These are phyloP conservation scores for Ctenosaura bakeri DNA, from an alignment of 2,797 vertebrate species.

Conservation along the genomic window DNA sequence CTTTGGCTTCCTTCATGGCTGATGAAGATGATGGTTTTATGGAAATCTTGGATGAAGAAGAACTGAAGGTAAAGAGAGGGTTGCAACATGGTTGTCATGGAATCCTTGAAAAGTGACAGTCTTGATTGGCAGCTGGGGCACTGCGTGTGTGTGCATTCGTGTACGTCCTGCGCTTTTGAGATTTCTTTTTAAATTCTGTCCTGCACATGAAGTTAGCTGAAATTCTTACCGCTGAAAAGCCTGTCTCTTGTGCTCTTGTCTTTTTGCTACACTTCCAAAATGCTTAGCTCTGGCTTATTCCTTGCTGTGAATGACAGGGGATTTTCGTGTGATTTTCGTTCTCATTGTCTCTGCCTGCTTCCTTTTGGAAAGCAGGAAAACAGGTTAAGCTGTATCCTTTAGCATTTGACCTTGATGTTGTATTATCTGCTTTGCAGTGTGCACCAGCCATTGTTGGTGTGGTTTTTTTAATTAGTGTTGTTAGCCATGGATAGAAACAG, in stretches of 20 bases:
- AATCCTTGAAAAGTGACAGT: fast-evolving
- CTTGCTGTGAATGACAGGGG: not conserved
- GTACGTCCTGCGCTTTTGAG: too few species aligned
- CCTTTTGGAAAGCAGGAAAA: not conserved
- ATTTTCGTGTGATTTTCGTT: too few species aligned
- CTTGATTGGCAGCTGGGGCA: too few species aligned
- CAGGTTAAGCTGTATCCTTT: not conserved
- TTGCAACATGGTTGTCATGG: fast-evolving
- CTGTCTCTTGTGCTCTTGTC: not conserved
- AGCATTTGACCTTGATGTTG: too few species aligned
- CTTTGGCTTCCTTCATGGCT: conserved; percentile 75
- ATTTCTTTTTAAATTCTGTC: too few species aligned
- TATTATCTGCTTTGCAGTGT: not conserved
- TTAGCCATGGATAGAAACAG: not conserved
- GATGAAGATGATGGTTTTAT: conserved; percentile 89
- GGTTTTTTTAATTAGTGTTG: not conserved
- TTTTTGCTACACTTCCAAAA: not conserved
- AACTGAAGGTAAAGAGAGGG: conserved; percentile 76
- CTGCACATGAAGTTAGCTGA: not conserved
- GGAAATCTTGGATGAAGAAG: conserved; percentile 85
- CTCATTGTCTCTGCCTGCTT: not conserved
- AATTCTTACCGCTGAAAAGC: not conserved
- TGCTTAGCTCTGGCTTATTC: not conserved
- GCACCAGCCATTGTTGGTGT: not conserved
- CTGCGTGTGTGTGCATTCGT: fast-evolving